A percentile compares a stretch with the other conserved stretches of the same genome.
Evolutionary conservation across 1,140 invertebrate genomes (phyloP).

Genomic region (Vollenhovia emeryi): DNA sequence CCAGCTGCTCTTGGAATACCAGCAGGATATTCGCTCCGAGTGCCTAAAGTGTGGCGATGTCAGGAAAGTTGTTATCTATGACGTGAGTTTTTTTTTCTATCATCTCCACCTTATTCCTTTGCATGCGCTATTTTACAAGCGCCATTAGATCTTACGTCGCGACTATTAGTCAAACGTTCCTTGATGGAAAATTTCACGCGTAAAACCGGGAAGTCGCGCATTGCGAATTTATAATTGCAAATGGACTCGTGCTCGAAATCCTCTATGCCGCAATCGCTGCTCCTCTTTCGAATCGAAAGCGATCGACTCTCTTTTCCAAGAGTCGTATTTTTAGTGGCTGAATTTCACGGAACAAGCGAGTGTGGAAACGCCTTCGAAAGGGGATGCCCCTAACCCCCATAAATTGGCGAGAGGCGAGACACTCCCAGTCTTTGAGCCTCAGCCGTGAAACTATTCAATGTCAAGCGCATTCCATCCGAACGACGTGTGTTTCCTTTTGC

Average conservation of each 20-base stretch:
- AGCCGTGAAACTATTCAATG: constrained; percentile 77
- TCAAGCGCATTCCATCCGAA: constrained; percentile 73
- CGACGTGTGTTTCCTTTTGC: not conserved
- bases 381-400: constrained; percentile 75
- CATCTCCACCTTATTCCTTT: not conserved
- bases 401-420: constrained; percentile 75
- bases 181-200: not conserved
- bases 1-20: constrained; percentile 94
- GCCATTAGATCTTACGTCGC: not conserved
- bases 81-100: constrained; percentile 90
- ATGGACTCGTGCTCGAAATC: not conserved
- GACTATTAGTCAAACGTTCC: not conserved
- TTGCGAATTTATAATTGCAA: not conserved
- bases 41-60: constrained; percentile 97
- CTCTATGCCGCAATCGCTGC: not conserved
- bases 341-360: constrained; percentile 23
- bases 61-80: constrained; percentile 96
- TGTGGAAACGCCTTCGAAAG: constrained; percentile 73
- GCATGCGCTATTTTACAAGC: not conserved
- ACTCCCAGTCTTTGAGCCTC: constrained; percentile 75
- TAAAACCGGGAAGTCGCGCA: not conserved
- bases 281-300: not conserved
- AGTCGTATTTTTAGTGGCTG: constrained; percentile 29
- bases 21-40: constrained; percentile 95
- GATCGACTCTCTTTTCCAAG: not conserved